phyloP scores from a whole-genome alignment of 2,888 invertebrate genomes.

The Sicus ferrugineus region DNA sequence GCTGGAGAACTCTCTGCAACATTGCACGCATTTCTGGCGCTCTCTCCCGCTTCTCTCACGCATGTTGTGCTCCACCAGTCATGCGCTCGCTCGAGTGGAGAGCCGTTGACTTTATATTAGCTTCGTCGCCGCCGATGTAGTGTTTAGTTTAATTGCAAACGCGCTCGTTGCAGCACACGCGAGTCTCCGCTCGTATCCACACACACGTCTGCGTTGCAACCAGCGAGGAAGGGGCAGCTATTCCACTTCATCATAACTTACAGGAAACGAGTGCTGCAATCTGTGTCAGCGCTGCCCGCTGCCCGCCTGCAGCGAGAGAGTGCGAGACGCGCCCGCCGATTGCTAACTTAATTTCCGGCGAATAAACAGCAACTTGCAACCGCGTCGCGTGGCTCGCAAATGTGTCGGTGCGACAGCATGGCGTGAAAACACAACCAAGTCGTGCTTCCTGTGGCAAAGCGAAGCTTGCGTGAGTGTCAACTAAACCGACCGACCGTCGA shows the following conservation, averaged over 20 bases:
- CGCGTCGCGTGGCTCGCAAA: not conserved
- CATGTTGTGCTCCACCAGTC: too few relatives aligned
- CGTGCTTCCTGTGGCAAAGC: not conserved
- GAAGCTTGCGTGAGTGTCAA: not conserved
- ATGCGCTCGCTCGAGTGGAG: too few relatives aligned
- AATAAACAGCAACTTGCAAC: not conserved
- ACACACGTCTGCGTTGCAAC: not conserved
- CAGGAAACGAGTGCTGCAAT: not conserved
- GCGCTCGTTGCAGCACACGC: constrained; percentile 24
- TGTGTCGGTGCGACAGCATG: not conserved
- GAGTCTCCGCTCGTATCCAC: not conserved
- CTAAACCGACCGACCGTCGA: not conserved
- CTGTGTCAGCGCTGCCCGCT: not conserved
- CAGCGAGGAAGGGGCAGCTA: not conserved
- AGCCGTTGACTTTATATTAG: constrained; percentile 12
- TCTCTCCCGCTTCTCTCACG: too few relatives aligned
- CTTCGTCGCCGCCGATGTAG: not conserved
- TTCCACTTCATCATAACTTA: not conserved
- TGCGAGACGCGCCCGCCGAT: not conserved
- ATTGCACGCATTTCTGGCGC: too few relatives aligned
- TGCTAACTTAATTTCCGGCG: not conserved
- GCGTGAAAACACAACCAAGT: not conserved
- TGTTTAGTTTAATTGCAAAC: constrained; percentile 29
- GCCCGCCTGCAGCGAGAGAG: not conserved
- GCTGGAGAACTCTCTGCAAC: too few relatives aligned